These are phyloP conservation scores for Zaprionus gabonicus DNA, from an alignment of 1,140 invertebrate genomes.

Conservation along the genomic window DNA sequence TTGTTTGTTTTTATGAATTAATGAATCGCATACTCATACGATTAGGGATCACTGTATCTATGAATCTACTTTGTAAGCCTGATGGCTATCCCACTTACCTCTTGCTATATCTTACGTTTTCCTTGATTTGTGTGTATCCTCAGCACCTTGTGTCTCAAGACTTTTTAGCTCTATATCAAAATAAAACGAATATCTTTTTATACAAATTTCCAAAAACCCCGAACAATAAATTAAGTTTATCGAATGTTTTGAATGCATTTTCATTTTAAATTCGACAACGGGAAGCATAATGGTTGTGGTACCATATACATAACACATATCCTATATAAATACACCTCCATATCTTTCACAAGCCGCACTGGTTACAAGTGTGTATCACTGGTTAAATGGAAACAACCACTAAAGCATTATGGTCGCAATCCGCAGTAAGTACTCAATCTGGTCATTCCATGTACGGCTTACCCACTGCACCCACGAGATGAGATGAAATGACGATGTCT, in stretches of 20 bases:
- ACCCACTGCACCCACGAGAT: slow-evolving; percentile 2
- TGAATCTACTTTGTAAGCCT: slow-evolving; percentile 63
- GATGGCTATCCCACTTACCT: slow-evolving; percentile 45
- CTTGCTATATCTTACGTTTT: slow-evolving; percentile 56
- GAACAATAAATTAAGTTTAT: slow-evolving; percentile 80
- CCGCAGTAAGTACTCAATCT: background rate
- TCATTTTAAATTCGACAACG: slow-evolving; percentile 28
- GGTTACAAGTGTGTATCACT: background rate
- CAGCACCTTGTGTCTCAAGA: slow-evolving; percentile 62
- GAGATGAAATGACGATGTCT: background rate
- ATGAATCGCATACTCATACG: slow-evolving; percentile 71
- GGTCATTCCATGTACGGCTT: background rate
- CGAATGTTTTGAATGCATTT: slow-evolving; percentile 47
- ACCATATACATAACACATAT: background rate
- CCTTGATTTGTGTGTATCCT: slow-evolving; percentile 29
- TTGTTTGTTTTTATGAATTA: slow-evolving; percentile 79
- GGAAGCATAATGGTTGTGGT: slow-evolving; percentile 21
- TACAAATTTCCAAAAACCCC: slow-evolving; percentile 66
- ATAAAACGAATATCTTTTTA: slow-evolving; percentile 63
- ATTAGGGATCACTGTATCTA: slow-evolving; percentile 60
- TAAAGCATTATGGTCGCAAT: background rate
- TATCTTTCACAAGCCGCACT: background rate
- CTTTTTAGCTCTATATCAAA: slow-evolving; percentile 78
- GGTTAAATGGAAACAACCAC: background rate
- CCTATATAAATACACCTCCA: background rate